phyloP scores from a whole-genome alignment of 2,113 vertebrate species.

The Perca flavescens region DNA sequence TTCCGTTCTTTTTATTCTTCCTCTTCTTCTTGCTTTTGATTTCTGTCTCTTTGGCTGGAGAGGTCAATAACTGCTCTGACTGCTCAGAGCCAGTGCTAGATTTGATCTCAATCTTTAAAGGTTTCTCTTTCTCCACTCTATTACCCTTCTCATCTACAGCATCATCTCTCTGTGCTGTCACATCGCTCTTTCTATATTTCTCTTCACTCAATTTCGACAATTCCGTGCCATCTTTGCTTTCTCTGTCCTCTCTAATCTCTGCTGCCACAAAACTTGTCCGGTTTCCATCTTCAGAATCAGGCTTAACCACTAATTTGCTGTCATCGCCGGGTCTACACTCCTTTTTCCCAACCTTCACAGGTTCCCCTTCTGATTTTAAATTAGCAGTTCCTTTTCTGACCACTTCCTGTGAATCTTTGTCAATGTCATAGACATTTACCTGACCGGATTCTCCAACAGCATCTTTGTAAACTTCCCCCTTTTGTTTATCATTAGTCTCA shows the following conservation, averaged over 20 bases:
- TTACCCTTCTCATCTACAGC: background rate
- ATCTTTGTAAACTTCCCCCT: background rate
- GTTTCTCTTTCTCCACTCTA: slow-evolving; percentile 6
- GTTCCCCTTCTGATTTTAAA: background rate
- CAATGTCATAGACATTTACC: background rate
- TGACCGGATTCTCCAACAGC: slow-evolving; percentile 13
- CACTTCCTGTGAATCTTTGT: background rate
- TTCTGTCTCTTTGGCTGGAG: slow-evolving; percentile 45
- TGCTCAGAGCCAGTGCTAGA: slow-evolving; percentile 4
- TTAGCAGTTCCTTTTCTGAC: background rate
- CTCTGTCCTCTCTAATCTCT: background rate
- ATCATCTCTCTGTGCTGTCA: background rate
- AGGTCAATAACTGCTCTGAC: background rate
- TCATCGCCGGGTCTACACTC: slow-evolving; percentile 6
- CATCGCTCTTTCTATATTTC: background rate
- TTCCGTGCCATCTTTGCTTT: background rate
- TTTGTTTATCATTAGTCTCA: slow-evolving; percentile 4
- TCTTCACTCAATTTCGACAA: background rate
- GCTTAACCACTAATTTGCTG: background rate
- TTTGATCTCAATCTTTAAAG: slow-evolving; percentile 27
- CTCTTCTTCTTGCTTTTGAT: slow-evolving; percentile 80
- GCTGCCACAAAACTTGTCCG: background rate
- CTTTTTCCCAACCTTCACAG: background rate
- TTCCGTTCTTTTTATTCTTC: slow-evolving; percentile 78
- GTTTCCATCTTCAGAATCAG: background rate